These are phyloP conservation scores for Lophotriccus pileatus DNA, from an alignment of 2,797 vertebrate species.

Conservation along the genomic window DNA sequence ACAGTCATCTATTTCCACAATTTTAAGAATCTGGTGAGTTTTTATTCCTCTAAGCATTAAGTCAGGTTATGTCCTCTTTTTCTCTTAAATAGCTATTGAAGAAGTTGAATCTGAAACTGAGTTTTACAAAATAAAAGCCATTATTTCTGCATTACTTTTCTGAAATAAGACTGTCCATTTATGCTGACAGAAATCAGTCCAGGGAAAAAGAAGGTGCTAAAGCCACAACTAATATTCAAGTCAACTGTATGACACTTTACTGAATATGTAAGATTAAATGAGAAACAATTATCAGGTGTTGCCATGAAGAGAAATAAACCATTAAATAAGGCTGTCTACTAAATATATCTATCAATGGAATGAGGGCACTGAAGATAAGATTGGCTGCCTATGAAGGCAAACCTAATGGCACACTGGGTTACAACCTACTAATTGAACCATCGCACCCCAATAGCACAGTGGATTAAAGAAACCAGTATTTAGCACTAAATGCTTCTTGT, in stretches of 20 bases:
- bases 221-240: not conserved
- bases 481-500: not conserved
- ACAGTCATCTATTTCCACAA: not conserved
- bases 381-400: not conserved
- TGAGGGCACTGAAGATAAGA: not conserved
- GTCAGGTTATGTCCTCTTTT: not conserved
- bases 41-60: not conserved
- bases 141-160: not conserved
- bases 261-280: not conserved
- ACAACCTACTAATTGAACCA: not conserved
- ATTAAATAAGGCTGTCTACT: not conserved
- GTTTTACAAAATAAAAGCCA: not conserved
- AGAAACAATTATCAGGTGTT: not conserved
- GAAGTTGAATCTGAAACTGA: not conserved
- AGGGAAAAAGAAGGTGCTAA: not conserved
- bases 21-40: not conserved
- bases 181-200: not conserved
- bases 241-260: not conserved
- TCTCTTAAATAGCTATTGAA: not conserved
- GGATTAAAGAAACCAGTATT: not conserved
- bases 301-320: not conserved
- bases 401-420: not conserved
- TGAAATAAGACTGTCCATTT: not conserved
- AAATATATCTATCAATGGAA: not conserved
- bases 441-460: not conserved